Conservation (phyloP, 2,797 vertebrate genomes). For the Macrochelys suwanniensis region DNA sequence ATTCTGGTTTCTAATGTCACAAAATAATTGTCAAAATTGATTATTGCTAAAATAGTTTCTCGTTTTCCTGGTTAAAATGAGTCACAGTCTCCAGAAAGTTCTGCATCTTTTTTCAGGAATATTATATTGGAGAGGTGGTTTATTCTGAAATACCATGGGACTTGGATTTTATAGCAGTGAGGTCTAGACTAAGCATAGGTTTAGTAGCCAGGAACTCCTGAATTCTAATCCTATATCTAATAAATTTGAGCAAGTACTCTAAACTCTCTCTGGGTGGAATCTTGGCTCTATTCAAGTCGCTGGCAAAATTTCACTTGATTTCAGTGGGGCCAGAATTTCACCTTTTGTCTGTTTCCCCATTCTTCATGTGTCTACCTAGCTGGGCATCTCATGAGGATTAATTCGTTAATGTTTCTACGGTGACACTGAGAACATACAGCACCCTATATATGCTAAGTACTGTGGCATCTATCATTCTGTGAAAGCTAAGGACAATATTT, state of each 20-base stretch:
- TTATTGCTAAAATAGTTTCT: neutral
- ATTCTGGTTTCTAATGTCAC: neutral
- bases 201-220: neutral
- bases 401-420: neutral
- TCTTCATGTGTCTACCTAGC: neutral
- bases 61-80: neutral
- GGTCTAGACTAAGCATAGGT: neutral
- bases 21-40: neutral
- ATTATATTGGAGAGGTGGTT: neutral
- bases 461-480: neutral
- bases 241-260: neutral
- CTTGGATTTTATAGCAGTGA: neutral
- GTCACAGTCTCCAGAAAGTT: neutral
- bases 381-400: neutral
- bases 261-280: neutral
- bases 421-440: neutral
- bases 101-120: neutral
- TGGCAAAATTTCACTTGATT: neutral
- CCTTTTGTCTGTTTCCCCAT: neutral
- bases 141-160: conserved; percentile 18
- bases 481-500: neutral
- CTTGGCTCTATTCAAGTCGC: neutral
- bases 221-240: neutral
- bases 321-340: neutral
- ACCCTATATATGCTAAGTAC: neutral